Conservation (phyloP, 2,888 invertebrate species). For the Entomobrya proxima region DNA sequence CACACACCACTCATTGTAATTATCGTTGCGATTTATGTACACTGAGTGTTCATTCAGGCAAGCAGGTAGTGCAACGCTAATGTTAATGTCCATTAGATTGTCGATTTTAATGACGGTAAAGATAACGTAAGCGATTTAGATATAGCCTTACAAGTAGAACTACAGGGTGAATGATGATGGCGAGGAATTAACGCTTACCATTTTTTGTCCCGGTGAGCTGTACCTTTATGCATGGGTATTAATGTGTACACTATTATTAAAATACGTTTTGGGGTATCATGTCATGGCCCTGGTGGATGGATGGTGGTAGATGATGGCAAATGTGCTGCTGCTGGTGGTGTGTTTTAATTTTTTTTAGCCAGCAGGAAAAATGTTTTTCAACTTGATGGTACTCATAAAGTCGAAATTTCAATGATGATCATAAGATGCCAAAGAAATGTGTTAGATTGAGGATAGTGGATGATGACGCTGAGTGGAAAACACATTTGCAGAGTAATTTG, state of each 20-base stretch:
- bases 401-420: not conserved
- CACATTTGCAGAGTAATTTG: constrained; percentile 47
- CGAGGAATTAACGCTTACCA: constrained; percentile 44
- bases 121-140: constrained; percentile 36
- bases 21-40: constrained; percentile 23
- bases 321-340: not conserved
- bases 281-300: constrained; percentile 23
- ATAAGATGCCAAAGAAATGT: constrained; percentile 6
- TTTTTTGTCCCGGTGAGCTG: constrained; percentile 3
- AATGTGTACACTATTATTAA: constrained; percentile 36
- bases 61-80: not conserved
- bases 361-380: constrained; percentile 30
- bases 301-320: no score
- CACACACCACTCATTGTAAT: constrained; percentile 28
- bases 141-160: not conserved
- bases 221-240: constrained; percentile 27
- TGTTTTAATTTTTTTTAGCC: not conserved
- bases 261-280: constrained; percentile 48
- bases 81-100: constrained; percentile 61
- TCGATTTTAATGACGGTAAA: constrained; percentile 57
- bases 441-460: constrained; percentile 11
- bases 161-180: not conserved
- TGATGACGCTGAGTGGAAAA: constrained; percentile 26
- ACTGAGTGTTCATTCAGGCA: not conserved
- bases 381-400: no score